Evolutionary conservation across 2,888 invertebrate genomes (phyloP).

Genomic region (Trissolcus japonicus): DNA sequence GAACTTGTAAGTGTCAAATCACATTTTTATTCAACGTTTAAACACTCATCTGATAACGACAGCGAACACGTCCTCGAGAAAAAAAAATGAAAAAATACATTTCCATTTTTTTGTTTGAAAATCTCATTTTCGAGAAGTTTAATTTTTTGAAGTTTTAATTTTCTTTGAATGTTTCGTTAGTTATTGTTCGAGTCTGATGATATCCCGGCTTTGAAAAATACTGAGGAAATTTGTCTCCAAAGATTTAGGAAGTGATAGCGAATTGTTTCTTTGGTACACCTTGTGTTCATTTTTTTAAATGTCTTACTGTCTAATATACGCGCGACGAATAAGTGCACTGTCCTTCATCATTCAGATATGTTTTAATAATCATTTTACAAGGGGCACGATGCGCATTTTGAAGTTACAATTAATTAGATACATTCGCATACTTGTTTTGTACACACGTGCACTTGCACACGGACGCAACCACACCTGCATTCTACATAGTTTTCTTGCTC

Average conservation of each 20-base stretch:
- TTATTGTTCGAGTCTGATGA: too few species aligned
- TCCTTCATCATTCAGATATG: slow-evolving; percentile 58
- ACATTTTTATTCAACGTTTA: slow-evolving; percentile 14
- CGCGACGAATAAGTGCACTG: slow-evolving; percentile 58
- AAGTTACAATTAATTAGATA: slow-evolving; percentile 54
- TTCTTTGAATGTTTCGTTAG: too few species aligned
- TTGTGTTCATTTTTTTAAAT: too few species aligned
- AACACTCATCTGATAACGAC: slow-evolving; percentile 12
- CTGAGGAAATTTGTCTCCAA: too few species aligned
- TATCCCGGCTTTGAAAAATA: too few species aligned
- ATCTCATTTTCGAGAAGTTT: too few species aligned
- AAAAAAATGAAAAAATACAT: too few species aligned
- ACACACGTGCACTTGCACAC: slow-evolving; percentile 30
- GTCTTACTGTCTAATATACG: slow-evolving; percentile 16
- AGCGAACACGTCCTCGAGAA: neutral
- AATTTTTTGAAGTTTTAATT: too few species aligned
- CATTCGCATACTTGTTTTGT: slow-evolving; percentile 49
- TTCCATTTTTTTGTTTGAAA: too few species aligned
- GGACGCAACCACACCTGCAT: slow-evolving; percentile 33
- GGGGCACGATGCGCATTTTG: slow-evolving; percentile 57
- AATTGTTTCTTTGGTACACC: too few species aligned
- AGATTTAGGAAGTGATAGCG: too few species aligned
- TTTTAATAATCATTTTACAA: slow-evolving; percentile 60
- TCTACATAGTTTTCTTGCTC: slow-evolving; percentile 26
- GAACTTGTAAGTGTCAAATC: slow-evolving; percentile 19